Conservation (phyloP, 2,797 vertebrate species). For the Rachycentron canadum region DNA sequence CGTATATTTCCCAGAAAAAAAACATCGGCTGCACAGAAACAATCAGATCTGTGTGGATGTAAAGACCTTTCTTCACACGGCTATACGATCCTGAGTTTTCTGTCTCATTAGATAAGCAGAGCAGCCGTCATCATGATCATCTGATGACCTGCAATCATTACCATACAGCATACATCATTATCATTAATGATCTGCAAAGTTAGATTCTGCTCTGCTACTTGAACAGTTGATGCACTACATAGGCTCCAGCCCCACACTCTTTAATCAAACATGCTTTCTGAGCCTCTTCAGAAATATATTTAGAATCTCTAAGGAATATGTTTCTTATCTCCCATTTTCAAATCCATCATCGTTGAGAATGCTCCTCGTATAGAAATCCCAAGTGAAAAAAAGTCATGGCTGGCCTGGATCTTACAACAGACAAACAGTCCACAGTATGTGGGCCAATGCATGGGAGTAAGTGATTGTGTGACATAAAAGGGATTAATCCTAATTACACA, state of each 20-base stretch:
- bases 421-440: slow-evolving; percentile 71
- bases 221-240: slow-evolving; percentile 53
- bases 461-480: slow-evolving; percentile 50
- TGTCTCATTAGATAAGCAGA: slow-evolving; percentile 45
- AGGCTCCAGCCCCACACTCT: slow-evolving; percentile 25
- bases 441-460: slow-evolving; percentile 59
- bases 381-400: slow-evolving; percentile 65
- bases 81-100: slow-evolving; percentile 27
- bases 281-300: slow-evolving; percentile 67
- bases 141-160: slow-evolving; percentile 41
- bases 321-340: slow-evolving; percentile 64
- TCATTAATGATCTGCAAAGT: slow-evolving; percentile 59
- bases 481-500: slow-evolving; percentile 44
- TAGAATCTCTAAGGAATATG: slow-evolving; percentile 65
- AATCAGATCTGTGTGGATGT: neutral
- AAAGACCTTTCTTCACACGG: neutral
- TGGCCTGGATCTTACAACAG: slow-evolving; percentile 72
- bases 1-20: neutral
- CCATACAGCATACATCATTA: slow-evolving; percentile 41
- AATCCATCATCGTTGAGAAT: slow-evolving; percentile 70
- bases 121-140: slow-evolving; percentile 35
- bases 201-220: slow-evolving; percentile 46
- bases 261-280: slow-evolving; percentile 63
- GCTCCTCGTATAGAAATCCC: slow-evolving; percentile 67
- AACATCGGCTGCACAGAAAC: neutral